Percentiles rank a stretch among this genome's conserved stretches.
phyloP scores from a whole-genome alignment of 2,797 vertebrate species.

The Xerus rutilus region DNA sequence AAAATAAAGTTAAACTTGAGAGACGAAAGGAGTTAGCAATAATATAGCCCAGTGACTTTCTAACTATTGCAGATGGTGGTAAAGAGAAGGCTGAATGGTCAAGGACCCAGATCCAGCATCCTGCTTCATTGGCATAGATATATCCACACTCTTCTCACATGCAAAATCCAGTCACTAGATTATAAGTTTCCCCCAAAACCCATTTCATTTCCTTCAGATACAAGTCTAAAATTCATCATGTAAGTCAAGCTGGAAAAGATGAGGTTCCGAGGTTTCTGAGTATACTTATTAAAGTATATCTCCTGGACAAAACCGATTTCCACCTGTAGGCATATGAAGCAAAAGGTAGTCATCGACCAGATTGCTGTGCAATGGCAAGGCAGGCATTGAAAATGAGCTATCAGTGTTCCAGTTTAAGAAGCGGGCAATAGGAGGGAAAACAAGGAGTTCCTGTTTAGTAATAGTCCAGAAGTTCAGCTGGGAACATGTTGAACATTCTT shows the following conservation, averaged over 20 bases:
- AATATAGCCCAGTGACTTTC: background rate
- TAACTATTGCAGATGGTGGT: background rate
- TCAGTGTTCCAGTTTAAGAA: background rate
- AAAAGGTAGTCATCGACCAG: background rate
- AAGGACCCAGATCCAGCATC: background rate
- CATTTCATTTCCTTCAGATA: background rate
- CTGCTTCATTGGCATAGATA: background rate
- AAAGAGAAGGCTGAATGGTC: background rate
- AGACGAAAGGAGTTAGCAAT: background rate
- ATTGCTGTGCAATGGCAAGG: fast-evolving
- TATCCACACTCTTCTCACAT: background rate
- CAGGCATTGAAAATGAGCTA: background rate
- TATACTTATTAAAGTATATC: background rate
- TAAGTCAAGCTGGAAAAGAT: background rate
- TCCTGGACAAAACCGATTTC: background rate
- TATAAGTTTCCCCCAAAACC: background rate
- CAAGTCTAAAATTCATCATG: background rate
- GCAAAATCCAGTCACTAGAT: background rate
- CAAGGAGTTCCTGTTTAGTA: background rate
- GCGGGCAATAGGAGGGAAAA: background rate
- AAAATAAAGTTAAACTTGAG: background rate
- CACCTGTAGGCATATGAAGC: background rate
- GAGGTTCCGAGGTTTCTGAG: background rate
- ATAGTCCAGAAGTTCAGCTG: background rate
- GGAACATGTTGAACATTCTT: background rate